Percentiles rank a stretch among this genome's conserved stretches.
These are phyloP conservation scores for Calidris pugnax DNA, from an alignment of 2,113 vertebrate genomes.

Conservation along the genomic window DNA sequence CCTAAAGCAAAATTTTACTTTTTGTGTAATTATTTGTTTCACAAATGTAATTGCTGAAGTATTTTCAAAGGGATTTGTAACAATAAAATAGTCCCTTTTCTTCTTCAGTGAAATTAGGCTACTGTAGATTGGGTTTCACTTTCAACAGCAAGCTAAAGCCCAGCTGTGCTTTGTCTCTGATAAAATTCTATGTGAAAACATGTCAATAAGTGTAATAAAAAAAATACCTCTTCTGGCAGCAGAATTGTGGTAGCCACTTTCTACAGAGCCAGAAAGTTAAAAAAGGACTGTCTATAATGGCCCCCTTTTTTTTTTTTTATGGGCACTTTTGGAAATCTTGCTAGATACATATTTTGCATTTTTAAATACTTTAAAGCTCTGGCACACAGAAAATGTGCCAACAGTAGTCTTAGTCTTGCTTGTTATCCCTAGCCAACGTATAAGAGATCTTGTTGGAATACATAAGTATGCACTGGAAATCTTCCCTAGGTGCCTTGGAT, in stretches of 20 bases:
- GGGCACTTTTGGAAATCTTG: neutral
- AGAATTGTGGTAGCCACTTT: neutral
- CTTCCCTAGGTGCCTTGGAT: neutral
- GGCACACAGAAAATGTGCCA: neutral
- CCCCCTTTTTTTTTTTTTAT: neutral
- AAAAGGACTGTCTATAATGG: neutral
- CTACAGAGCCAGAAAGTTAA: neutral
- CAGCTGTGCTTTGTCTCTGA: slow-evolving; percentile 25
- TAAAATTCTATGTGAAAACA: neutral
- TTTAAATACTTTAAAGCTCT: neutral
- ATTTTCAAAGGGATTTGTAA: neutral
- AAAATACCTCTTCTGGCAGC: neutral
- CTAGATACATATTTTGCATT: neutral
- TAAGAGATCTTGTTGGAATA: neutral
- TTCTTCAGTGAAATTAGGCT: neutral
- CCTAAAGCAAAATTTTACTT: neutral
- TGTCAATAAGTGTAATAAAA: slow-evolving; percentile 13
- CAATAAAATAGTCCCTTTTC: neutral
- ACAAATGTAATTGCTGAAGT: neutral
- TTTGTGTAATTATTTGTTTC: slow-evolving; percentile 23
- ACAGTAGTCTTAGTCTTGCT: neutral
- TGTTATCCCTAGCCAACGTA: neutral
- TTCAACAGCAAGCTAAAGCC: neutral
- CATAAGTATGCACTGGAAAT: neutral
- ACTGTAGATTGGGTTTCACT: neutral